Percentiles rank a stretch among this genome's conserved stretches.
phyloP scores from a whole-genome alignment of 1,140 invertebrate genomes.

The Sycobia sp. region DNA sequence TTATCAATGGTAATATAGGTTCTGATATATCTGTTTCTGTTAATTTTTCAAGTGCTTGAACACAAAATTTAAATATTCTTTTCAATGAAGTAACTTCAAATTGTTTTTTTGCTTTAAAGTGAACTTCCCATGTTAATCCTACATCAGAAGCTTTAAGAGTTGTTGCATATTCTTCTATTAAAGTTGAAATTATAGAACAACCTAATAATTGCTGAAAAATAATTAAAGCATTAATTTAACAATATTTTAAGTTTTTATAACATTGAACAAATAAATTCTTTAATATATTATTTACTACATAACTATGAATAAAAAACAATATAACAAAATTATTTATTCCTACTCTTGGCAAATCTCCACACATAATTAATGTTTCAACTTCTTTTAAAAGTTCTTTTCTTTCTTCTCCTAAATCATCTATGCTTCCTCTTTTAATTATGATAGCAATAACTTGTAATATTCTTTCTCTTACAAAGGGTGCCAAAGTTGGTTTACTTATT shows the following conservation, averaged over 20 bases:
- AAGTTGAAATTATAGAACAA: constrained; percentile 78
- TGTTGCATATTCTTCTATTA: constrained; percentile 87
- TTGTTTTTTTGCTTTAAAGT: constrained; percentile 80
- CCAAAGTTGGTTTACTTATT: constrained; percentile 68
- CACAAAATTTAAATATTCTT: constrained; percentile 76
- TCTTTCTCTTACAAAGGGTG: constrained; percentile 68
- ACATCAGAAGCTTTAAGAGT: constrained; percentile 85
- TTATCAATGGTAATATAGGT: constrained; percentile 64
- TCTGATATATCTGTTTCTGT: constrained; percentile 64
- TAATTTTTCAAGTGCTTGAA: constrained; percentile 66
- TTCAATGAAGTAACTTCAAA: constrained; percentile 83
- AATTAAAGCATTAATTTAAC: no score
- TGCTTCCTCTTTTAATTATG: constrained; percentile 81
- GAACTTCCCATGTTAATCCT: constrained; percentile 84
- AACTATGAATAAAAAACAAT: no score
- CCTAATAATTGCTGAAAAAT: constrained; percentile 70
- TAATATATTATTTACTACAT: no score
- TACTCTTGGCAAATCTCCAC: constrained; percentile 67
- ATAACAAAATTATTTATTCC: constrained; percentile 11
- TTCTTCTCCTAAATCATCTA: constrained; percentile 73
- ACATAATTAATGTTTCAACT: constrained; percentile 73
- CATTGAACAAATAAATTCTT: no score
- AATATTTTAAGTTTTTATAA: no score
- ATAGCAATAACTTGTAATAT: constrained; percentile 82
- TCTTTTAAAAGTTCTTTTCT: constrained; percentile 74